Evolutionary conservation across 2,113 vertebrate genomes (phyloP), one percentile per base, ranked within the genome.

Genomic region (Aix galericulata): DNA sequence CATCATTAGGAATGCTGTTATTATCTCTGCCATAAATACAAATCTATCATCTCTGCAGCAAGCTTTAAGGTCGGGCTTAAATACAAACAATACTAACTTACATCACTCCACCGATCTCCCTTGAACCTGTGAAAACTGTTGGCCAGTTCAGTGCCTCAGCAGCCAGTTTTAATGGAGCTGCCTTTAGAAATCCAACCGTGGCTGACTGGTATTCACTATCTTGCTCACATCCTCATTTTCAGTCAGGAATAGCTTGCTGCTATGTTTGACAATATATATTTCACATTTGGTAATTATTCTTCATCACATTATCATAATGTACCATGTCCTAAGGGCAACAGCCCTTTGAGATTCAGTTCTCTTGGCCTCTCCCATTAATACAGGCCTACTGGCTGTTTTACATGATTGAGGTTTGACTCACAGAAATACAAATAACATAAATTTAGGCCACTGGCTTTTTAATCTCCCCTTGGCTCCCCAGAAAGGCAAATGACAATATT

Each of bases 291-390:
- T 94, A 97, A 96, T 97, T 96, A 97, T 97, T 96, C 92, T 93
- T 95, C 96, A 95, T 96, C 92, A 90, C 77, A 97, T 97, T 96
- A 96, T 95, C 95, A 97, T 97, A 97, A 96, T 93, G 73, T 79
- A 84, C 86, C 69, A 58, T 83, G 62, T 96, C 96, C 94, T 97
- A 79, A 96, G 92, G 96, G 95, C 92, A 96, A 72, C 64, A 78
- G 88, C 83, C 95, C 80, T 96, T 93, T 96, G 94, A 95, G 93
- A 96, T 86, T 96, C 88, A 72, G 93, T 64, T 94, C 88, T 94
- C 93, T 79, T 95, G 96, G 93, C 92, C 90, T 96, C 80, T 96
- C 90, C 93, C 86, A 95, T 97, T 96, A 97, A 95, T 93, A 96
- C 31, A 97, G 77, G 88, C 92, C 95, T 93, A 90, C 73, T 92